Percentiles rank a stretch among this genome's conserved stretches.
Evolutionary conservation across 2,113 vertebrate species (phyloP).

Genomic region (Fregetta grallaria): DNA sequence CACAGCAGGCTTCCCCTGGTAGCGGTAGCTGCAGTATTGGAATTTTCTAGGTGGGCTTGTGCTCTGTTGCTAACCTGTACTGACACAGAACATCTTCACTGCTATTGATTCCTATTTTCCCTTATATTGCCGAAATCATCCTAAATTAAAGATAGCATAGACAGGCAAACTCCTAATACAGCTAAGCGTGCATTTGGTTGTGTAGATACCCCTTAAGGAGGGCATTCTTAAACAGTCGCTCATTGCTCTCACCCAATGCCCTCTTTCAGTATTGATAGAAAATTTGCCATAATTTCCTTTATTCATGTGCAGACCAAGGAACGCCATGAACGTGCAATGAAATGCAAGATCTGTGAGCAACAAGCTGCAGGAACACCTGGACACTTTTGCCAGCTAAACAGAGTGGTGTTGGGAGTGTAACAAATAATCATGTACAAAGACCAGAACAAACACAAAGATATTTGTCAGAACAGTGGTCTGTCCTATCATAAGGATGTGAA

Average conservation of each 20-base stretch:
- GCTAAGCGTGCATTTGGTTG: background rate
- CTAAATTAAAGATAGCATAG: background rate
- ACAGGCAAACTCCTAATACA: background rate
- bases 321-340: conserved; percentile 50
- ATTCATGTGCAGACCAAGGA: conserved; percentile 60
- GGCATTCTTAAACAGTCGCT: background rate
- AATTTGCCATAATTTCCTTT: background rate
- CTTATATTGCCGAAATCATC: background rate
- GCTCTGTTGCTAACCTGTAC: background rate
- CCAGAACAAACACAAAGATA: conserved; percentile 46
- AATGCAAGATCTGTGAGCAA: conserved; percentile 76
- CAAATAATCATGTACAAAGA: conserved; percentile 67
- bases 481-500: background rate
- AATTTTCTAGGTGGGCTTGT: background rate
- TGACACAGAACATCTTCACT: background rate
- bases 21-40: background rate
- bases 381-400: conserved; percentile 71
- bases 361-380: conserved; percentile 64
- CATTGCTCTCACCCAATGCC: background rate
- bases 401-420: conserved; percentile 73
- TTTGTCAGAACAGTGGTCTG: conserved; percentile 10
- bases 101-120: background rate
- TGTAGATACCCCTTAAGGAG: background rate
- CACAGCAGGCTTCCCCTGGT: background rate
- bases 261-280: background rate